A percentile compares a stretch with the other conserved stretches of the same genome.
Evolutionary conservation across 30 jellyfish, hydroid and myxozoan species (phyloP).

Genomic region (Haliclystus octoradiatus): DNA sequence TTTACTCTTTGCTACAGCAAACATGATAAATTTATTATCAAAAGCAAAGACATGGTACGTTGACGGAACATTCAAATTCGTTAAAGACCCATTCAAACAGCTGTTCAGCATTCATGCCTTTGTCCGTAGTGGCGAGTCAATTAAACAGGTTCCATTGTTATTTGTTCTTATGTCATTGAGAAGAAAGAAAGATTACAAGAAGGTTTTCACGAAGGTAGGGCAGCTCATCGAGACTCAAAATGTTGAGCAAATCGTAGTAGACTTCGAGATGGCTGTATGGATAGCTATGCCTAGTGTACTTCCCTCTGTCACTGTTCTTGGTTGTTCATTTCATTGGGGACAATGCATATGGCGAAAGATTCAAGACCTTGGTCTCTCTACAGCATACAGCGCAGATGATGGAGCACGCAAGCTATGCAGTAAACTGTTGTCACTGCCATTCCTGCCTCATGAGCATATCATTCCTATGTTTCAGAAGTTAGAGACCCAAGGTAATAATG

Average conservation of each 20-base stretch:
- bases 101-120: background rate
- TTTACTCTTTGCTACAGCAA: background rate
- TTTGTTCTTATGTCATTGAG: background rate
- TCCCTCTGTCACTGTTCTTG: background rate
- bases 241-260: background rate
- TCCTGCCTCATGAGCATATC: constrained; percentile 5
- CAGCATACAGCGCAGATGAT: background rate
- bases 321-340: background rate
- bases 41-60: background rate
- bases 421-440: constrained; percentile 1
- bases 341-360: constrained; percentile 7
- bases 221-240: background rate
- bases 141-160: background rate
- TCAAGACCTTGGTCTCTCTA: constrained; percentile 2
- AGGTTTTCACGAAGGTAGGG: background rate
- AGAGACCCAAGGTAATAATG: too few relatives aligned
- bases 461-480: background rate
- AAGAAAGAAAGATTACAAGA: background rate
- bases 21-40: background rate
- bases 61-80: background rate
- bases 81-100: background rate
- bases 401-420: background rate
- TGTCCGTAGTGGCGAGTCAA: background rate
- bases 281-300: background rate
- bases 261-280: background rate